Conservation (phyloP, 2,888 invertebrate species). For the Drosophila hamatofila region DNA sequence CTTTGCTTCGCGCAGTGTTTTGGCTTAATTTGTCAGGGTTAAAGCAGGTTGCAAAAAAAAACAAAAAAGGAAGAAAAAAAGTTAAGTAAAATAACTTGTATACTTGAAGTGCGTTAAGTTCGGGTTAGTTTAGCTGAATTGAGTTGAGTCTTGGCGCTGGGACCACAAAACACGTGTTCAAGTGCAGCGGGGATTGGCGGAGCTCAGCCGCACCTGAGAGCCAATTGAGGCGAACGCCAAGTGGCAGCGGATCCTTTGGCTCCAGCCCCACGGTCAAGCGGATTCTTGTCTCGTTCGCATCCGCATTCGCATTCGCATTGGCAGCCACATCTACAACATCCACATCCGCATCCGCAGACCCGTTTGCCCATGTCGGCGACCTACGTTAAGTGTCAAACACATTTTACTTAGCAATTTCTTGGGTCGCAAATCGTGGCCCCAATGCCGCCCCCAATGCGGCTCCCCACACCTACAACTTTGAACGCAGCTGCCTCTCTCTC, state of each 20-base stretch:
- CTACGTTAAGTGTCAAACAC: constrained; percentile 79
- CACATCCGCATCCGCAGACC: not conserved
- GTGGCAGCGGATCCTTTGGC: not conserved
- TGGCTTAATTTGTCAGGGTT: not conserved
- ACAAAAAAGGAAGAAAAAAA: not conserved
- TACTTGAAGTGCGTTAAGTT: constrained; percentile 10
- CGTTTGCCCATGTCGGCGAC: constrained; percentile 53
- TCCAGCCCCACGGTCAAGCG: constrained; percentile 51
- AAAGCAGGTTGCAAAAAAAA: not conserved
- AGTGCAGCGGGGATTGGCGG: constrained; percentile 38
- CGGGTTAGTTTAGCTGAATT: constrained; percentile 17
- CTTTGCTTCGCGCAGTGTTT: not conserved
- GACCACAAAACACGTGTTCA: constrained; percentile 50
- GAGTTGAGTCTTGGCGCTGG: constrained; percentile 24
- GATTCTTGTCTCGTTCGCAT: constrained; percentile 28
- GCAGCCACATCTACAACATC: not conserved
- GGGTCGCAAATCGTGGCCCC: constrained; percentile 65
- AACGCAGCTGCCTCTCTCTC: too few species aligned
- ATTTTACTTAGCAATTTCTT: constrained; percentile 76
- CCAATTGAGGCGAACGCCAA: constrained; percentile 5
- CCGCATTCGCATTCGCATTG: constrained; percentile 13
- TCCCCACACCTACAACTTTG: constrained; percentile 4
- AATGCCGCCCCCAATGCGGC: constrained; percentile 13
- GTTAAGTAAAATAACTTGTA: too few species aligned
- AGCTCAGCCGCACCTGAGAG: constrained; percentile 18